Evolutionary conservation across 2,888 invertebrate genomes (phyloP).

Genomic region (Andrena fulva): DNA sequence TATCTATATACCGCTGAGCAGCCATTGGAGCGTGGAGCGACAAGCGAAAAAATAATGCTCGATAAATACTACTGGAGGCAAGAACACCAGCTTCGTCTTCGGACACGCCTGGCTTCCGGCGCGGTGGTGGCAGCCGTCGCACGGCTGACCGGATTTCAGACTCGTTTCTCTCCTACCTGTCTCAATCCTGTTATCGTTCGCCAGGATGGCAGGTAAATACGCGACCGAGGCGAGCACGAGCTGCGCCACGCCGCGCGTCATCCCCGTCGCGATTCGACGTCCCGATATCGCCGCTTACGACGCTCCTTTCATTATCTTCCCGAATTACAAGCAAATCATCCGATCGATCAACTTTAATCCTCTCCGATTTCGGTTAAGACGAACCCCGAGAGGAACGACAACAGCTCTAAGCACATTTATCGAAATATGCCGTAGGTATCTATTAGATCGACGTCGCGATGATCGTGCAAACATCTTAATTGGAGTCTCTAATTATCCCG

Average conservation of each 20-base stretch:
- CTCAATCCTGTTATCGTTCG: slow-evolving; percentile 24
- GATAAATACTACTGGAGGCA: not conserved
- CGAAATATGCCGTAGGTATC: no score
- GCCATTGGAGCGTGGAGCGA: not conserved
- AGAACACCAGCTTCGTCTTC: not conserved
- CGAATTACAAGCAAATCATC: no score
- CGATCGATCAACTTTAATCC: not conserved
- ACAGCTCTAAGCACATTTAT: no score
- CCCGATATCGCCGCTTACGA: not conserved
- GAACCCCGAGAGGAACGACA: no score
- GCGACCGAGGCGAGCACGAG: not conserved
- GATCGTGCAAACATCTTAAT: slow-evolving; percentile 5
- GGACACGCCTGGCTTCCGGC: slow-evolving; percentile 42
- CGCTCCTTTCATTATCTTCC: no score
- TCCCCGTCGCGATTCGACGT: not conserved
- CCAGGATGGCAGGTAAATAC: slow-evolving; percentile 14
- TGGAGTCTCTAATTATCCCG: slow-evolving; percentile 23
- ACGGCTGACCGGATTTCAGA: slow-evolving; percentile 58
- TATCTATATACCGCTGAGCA: not conserved
- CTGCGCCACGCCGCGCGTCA: not conserved
- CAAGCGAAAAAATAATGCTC: not conserved
- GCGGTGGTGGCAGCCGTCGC: slow-evolving; percentile 28
- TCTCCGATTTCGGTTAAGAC: no score
- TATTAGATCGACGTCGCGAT: slow-evolving; percentile 7
- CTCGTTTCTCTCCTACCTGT: slow-evolving; percentile 42